Evolutionary conservation across 2,113 vertebrate genomes (phyloP).

Genomic region (Argyrosomus japonicus): DNA sequence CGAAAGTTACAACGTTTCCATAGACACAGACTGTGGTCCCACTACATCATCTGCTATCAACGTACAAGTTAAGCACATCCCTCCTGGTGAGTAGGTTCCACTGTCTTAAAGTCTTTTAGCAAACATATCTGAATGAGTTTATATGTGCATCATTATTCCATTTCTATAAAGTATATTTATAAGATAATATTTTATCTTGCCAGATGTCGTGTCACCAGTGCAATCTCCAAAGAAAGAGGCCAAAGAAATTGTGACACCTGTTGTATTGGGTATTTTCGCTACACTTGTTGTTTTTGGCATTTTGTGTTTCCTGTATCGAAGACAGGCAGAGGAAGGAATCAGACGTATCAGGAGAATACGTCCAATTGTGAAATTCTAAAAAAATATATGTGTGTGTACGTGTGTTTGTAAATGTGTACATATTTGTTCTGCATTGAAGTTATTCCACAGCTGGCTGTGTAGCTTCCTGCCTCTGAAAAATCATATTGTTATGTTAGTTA

Average conservation of each 20-base stretch:
- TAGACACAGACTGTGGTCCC: accelerated
- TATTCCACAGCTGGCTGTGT: neutral
- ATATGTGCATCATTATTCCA: neutral
- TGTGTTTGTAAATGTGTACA: too few relatives aligned
- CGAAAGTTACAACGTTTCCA: accelerated
- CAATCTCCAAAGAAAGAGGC: neutral
- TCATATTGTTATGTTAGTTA: neutral
- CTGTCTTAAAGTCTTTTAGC: neutral
- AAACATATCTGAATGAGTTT: neutral
- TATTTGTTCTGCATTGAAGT: neutral
- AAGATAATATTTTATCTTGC: neutral
- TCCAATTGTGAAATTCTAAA: too few relatives aligned
- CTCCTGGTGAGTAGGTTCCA: conserved; percentile 1
- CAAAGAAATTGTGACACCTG: neutral
- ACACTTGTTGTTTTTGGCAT: neutral
- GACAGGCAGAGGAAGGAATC: neutral
- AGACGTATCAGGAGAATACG: too few relatives aligned
- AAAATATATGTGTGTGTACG: too few relatives aligned
- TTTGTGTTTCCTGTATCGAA: neutral
- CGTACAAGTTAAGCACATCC: neutral
- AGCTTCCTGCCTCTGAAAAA: neutral
- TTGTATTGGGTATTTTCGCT: accelerated
- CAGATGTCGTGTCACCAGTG: neutral
- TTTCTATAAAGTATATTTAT: neutral
- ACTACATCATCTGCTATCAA: accelerated